These are phyloP conservation scores for Galbula dea DNA, from an alignment of 2,113 vertebrate genomes.

Conservation along the genomic window DNA sequence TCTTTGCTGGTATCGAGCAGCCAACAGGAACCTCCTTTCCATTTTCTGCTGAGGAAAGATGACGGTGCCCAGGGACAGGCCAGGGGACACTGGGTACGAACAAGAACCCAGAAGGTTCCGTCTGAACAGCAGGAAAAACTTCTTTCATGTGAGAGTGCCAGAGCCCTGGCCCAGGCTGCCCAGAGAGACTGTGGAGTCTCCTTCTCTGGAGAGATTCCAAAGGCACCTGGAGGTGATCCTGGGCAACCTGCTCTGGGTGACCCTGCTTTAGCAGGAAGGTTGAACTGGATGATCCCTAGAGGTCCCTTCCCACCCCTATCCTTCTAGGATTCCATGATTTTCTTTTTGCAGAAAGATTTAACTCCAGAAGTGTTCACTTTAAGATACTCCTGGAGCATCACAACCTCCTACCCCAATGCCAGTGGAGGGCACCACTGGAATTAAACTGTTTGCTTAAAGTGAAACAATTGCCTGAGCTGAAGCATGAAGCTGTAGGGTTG, in stretches of 20 bases:
- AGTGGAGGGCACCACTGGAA: neutral
- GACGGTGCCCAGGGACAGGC: neutral
- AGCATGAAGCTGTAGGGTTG: neutral
- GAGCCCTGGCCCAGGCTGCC: neutral
- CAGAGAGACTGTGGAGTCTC: neutral
- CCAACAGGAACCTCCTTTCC: neutral
- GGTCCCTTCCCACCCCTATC: neutral
- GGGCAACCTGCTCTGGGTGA: neutral
- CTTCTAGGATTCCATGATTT: neutral
- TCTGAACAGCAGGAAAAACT: neutral
- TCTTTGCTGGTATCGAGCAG: neutral
- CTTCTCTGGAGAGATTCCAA: neutral
- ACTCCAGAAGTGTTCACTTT: neutral
- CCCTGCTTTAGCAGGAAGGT: neutral
- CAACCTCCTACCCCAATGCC: neutral
- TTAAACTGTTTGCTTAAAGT: neutral
- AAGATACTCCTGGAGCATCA: rapidly evolving
- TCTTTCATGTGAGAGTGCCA: neutral
- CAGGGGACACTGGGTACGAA: neutral
- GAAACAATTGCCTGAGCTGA: neutral
- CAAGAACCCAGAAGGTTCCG: neutral
- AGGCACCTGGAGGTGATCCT: neutral
- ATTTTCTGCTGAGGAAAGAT: neutral
- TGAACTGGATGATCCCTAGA: neutral
- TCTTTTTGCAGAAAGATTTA: neutral